Percentiles rank a stretch among this genome's conserved stretches.
Evolutionary conservation across 2,888 invertebrate genomes (phyloP).

Genomic region (Melangyna quadrimaculata): DNA sequence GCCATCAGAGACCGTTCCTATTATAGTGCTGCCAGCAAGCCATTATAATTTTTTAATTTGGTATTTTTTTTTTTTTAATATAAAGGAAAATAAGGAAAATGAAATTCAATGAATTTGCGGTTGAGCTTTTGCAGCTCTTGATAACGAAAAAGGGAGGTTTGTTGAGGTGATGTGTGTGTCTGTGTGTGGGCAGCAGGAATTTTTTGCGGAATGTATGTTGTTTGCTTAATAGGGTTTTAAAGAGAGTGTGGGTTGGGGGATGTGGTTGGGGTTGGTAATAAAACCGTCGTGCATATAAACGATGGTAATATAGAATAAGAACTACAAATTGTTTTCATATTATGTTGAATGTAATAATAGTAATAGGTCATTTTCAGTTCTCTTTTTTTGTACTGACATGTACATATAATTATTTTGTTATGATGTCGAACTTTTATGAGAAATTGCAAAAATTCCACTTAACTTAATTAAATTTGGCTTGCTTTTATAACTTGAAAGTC

Average conservation of each 20-base stretch:
- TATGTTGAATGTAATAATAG: not conserved
- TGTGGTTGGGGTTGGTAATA: not conserved
- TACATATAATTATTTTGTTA: no score
- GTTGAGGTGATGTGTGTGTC: conserved; percentile 24
- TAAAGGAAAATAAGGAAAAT: conserved; percentile 16
- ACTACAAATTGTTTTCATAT: not conserved
- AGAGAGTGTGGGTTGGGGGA: not conserved
- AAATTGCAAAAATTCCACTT: no score
- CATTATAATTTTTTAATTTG: conserved; percentile 66
- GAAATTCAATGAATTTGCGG: conserved; percentile 64
- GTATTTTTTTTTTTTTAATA: conserved; percentile 29
- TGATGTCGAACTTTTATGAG: no score
- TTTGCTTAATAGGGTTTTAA: conserved; percentile 16
- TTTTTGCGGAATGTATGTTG: conserved; percentile 32
- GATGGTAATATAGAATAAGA: not conserved
- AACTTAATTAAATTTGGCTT: no score
- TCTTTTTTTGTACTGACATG: no score
- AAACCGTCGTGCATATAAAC: not conserved
- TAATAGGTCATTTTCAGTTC: not conserved
- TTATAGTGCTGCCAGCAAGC: conserved; percentile 35
- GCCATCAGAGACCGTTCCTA: not conserved
- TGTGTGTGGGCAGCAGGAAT: conserved; percentile 33
- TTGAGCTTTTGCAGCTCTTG: conserved; percentile 46
- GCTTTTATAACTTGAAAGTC: no score
- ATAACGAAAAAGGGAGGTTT: conserved; percentile 25